Percentiles rank a stretch among this genome's conserved stretches.
These are phyloP conservation scores for Cantharis rustica DNA, from an alignment of 2,888 invertebrate species.

Conservation along the genomic window DNA sequence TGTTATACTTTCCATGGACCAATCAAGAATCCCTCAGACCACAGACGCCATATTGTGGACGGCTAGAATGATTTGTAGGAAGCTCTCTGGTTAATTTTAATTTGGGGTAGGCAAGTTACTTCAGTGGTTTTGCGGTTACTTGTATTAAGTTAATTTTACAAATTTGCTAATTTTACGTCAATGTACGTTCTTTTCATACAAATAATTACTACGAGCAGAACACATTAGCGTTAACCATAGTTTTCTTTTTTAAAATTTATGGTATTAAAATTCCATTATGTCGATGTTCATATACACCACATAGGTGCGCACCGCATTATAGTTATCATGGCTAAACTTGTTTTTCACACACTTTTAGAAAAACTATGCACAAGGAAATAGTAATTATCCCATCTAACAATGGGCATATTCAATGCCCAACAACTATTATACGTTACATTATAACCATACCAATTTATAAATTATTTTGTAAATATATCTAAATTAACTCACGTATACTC, in stretches of 20 bases:
- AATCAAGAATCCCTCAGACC: constrained; percentile 48
- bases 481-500: not conserved
- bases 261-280: constrained; percentile 1
- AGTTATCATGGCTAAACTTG: not conserved
- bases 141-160: constrained; percentile 17
- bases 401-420: not conserved
- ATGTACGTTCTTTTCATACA: not conserved
- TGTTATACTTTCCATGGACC: constrained; percentile 56
- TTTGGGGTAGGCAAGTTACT: constrained; percentile 42
- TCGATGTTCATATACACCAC: not conserved
- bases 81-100: constrained; percentile 41
- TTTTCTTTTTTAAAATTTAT: not conserved
- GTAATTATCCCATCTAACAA: not conserved
- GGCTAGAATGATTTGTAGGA: constrained; percentile 39
- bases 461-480: not conserved
- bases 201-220: not conserved
- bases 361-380: not conserved
- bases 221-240: not conserved
- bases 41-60: constrained; percentile 51
- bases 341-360: not conserved
- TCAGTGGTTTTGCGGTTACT: constrained; percentile 18
- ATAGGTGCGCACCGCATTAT: not conserved
- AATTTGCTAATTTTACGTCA: not conserved
- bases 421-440: not conserved
- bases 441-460: not conserved